Evolutionary conservation across 2,888 invertebrate genomes (phyloP).

Genomic region (Polymixis lichenea): DNA sequence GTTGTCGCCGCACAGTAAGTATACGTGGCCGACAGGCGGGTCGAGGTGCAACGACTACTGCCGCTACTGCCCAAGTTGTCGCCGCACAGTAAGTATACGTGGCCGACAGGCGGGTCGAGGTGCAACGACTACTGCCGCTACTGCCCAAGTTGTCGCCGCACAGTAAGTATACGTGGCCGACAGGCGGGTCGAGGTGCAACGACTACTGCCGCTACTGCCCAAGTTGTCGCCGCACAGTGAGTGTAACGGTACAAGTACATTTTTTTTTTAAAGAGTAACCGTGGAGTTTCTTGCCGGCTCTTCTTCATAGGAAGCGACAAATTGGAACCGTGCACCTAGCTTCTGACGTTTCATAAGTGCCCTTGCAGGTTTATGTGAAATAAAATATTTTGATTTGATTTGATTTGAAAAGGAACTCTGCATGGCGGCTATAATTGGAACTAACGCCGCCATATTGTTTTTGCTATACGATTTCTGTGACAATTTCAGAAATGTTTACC

Average conservation of each 20-base stretch:
- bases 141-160: constrained; percentile 21
- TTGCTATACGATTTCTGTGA: too few relatives aligned
- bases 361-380: too few relatives aligned
- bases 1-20: constrained; percentile 2
- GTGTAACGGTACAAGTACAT: too few relatives aligned
- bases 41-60: constrained; percentile 19
- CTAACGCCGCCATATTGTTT: too few relatives aligned
- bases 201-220: constrained; percentile 11
- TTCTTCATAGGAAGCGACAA: too few relatives aligned
- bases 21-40: constrained; percentile 7
- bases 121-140: constrained; percentile 19
- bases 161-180: neutral
- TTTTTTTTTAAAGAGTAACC: too few relatives aligned
- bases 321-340: too few relatives aligned
- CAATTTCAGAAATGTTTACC: too few relatives aligned
- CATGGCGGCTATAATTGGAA: too few relatives aligned
- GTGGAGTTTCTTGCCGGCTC: too few relatives aligned
- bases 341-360: too few relatives aligned
- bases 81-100: constrained; percentile 1
- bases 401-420: neutral
- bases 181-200: neutral
- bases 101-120: constrained; percentile 3
- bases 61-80: constrained; percentile 34
- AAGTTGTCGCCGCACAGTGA: neutral
- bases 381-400: too few relatives aligned